phyloP scores from a whole-genome alignment of 1,140 invertebrate species.

The Drosophila lacertosa region DNA sequence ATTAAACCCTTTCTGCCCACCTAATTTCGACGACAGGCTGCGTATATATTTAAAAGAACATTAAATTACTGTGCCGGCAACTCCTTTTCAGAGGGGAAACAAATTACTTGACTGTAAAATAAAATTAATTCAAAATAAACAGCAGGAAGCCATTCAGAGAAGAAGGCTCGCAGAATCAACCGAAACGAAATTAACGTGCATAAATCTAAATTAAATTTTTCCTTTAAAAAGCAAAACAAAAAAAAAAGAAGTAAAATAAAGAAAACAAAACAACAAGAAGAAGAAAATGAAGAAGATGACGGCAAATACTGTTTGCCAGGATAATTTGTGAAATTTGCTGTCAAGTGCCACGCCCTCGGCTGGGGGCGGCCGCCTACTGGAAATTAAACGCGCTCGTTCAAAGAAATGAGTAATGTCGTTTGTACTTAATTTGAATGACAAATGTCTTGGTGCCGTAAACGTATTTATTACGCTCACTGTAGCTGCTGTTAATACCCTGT shows the following conservation, averaged over 20 bases:
- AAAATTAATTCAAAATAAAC: slow-evolving; percentile 27
- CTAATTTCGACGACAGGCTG: neutral
- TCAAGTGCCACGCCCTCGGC: slow-evolving; percentile 5
- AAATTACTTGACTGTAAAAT: slow-evolving; percentile 21
- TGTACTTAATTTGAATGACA: slow-evolving; percentile 73
- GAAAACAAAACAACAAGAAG: too few species aligned
- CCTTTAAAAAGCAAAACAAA: neutral
- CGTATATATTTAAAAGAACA: slow-evolving; percentile 18
- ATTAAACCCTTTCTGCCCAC: neutral
- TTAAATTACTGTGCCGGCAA: slow-evolving; percentile 2
- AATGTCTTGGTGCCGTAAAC: slow-evolving; percentile 59
- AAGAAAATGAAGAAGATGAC: neutral
- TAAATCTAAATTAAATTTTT: slow-evolving; percentile 52
- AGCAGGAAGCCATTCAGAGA: slow-evolving; percentile 5
- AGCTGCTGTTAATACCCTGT: neutral
- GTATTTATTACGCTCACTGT: slow-evolving; percentile 58
- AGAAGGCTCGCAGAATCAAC: slow-evolving; percentile 7
- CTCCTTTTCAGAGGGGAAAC: neutral
- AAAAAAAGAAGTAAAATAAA: neutral
- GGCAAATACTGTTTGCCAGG: neutral
- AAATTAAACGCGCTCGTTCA: slow-evolving; percentile 17
- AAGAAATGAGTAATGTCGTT: slow-evolving; percentile 68
- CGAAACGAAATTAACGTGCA: slow-evolving; percentile 26
- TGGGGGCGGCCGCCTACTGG: neutral
- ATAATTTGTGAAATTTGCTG: slow-evolving; percentile 34